Evolutionary conservation across 2,888 invertebrate species (phyloP), one percentile per base, ranked within the genome.

Genomic region (Brenthis daphne): DNA sequence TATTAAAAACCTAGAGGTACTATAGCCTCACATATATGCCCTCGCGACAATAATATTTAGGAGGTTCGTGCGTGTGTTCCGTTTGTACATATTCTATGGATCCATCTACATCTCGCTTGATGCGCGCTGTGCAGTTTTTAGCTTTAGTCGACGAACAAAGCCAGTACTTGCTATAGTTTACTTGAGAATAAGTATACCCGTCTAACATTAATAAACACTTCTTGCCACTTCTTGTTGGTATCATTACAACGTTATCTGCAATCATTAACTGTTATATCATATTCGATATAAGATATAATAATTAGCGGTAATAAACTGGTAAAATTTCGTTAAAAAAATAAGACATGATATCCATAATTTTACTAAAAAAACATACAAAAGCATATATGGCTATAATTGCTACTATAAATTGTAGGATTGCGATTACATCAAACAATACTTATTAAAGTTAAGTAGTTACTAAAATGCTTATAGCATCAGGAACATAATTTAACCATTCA

Each of bases 161-260:
- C 84, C 84, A 85, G 43, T 76, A 74, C 0, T 64, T 43, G 29
- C 76, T 75, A 55, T 79, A 72, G 68, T 81, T 80, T 43, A 81
- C 77, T 72, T 84, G 85, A 8, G 78, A 81, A 66, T 80, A 85
- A 5, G 82, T 84, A 68, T 79, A 85, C 3, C 77, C 76, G 24
- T 80, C 75, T 43, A 84, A 55, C 79, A 85, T 77, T n/a, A 85
- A 55, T 1, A 85, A 74, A n/a, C 73, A 76, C 67, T 82, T 84
- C 69, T 82, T 84, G 14, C 84, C 82, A 37, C 75, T 76, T 29
- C 74, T 72, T 0, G 81, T 77, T 14, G 82, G 82, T 65, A 83
- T 80, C 76, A 79, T 75, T 16, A 80, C 73, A 3, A 67, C 67
- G 68, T 75, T 73, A 55, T 16, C 77, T 77, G 71, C 11, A 43